phyloP scores from a whole-genome alignment of 2,113 vertebrate genomes.

The Chaetops frenatus region DNA sequence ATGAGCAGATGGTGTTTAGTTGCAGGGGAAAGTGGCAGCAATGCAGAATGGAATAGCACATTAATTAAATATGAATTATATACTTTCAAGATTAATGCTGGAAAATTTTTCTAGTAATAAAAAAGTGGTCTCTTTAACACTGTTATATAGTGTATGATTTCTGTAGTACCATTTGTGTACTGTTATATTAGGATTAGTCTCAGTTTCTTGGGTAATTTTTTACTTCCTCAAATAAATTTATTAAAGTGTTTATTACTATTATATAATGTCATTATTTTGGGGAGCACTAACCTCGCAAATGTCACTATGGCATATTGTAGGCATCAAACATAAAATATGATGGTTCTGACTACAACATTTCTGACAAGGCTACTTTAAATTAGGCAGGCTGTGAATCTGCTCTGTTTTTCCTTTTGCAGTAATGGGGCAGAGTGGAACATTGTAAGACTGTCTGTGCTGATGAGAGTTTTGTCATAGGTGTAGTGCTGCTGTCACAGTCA shows the following conservation, averaged over 20 bases:
- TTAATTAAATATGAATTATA: neutral
- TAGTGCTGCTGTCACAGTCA: neutral
- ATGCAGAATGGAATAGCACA: neutral
- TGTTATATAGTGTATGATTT: neutral
- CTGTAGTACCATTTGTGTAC: neutral
- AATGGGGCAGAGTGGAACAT: neutral
- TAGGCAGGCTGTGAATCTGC: neutral
- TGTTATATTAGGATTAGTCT: neutral
- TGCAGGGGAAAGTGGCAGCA: neutral
- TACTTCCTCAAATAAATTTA: neutral
- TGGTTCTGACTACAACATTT: neutral
- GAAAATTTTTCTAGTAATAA: neutral
- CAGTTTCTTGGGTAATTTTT: neutral
- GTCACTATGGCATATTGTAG: neutral
- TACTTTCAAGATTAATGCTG: neutral
- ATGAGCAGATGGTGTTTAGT: neutral
- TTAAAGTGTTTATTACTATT: neutral
- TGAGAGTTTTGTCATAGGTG: neutral
- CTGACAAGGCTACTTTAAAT: neutral
- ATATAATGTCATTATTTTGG: neutral
- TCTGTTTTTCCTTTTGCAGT: neutral
- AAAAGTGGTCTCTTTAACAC: neutral
- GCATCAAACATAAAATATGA: neutral
- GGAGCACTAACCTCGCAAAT: neutral
- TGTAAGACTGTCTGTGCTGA: neutral